These are phyloP conservation scores for Sturnira hondurensis DNA, from an alignment of 2,113 vertebrate genomes.

Conservation along the genomic window DNA sequence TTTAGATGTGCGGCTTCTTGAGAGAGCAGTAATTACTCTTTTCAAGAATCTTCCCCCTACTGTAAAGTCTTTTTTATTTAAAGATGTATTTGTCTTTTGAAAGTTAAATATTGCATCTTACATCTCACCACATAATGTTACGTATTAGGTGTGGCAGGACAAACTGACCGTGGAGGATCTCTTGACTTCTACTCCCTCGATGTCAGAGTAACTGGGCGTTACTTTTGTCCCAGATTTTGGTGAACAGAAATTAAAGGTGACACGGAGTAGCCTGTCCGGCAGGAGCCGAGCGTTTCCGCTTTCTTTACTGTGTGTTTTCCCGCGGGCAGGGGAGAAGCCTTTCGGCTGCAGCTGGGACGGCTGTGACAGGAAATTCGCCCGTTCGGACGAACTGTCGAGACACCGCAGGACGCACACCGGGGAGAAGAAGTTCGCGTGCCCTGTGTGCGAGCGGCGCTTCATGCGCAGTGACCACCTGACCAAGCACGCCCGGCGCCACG, in stretches of 20 bases:
- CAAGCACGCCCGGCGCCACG: conserved; percentile 94
- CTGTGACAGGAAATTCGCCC: conserved; percentile 96
- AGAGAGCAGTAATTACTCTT: background rate
- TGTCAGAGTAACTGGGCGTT: accelerated
- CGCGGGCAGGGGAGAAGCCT: conserved; percentile 92
- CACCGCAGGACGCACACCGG: conserved; percentile 97
- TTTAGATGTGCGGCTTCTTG: background rate
- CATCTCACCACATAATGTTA: background rate
- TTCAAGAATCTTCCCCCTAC: background rate
- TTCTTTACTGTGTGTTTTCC: background rate
- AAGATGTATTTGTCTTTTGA: background rate
- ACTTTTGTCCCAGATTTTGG: background rate
- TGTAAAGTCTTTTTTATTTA: background rate
- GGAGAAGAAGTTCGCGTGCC: conserved; percentile 96
- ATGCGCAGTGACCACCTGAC: conserved; percentile 99
- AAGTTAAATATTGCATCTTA: accelerated
- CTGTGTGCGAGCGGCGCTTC: conserved; percentile 93
- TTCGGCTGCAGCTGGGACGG: conserved; percentile 97
- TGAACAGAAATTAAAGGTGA: background rate
- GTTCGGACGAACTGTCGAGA: conserved; percentile 96
- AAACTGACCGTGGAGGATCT: background rate
- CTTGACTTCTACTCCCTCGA: background rate
- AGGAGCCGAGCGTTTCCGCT: accelerated
- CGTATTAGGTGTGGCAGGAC: background rate
- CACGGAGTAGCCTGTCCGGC: accelerated